Evolutionary conservation across 1,140 invertebrate genomes (phyloP), one percentile per base, ranked within the genome.

Genomic region (Chironomus striatipennis): DNA sequence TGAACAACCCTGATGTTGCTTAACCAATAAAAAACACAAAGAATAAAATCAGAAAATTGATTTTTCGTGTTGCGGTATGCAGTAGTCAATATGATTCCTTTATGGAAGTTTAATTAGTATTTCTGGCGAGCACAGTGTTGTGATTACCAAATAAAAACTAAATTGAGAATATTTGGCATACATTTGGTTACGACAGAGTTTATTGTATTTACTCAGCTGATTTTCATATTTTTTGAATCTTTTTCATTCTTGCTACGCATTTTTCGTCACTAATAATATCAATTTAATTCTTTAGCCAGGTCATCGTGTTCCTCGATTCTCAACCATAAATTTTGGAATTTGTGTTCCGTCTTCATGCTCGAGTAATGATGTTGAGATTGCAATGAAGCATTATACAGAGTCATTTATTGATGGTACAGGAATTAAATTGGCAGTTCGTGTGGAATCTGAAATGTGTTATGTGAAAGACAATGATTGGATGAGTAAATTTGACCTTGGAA

Each of bases 361-460:
- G 5, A 47, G 82, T 5, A 76, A 80, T 1, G 88, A 90, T 73
- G 84, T 90, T 5, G 84, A 89, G 79, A 79, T 79, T n/a, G 84
- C 85, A 6, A 79, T 89, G 42, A 80, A 80, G 43, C 80, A 85
- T 47, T 83, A 82, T 8, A 77, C 86, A 47, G 75, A 78, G 18
- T 83, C 82, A 47, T 82, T 86, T 76, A 82, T 83, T 1, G 77
- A 77, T 0, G 75, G 82, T 6, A 85, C 85, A 2, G 86, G 85
- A 17, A 78, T 88, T 0, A 83, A 82, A 76, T 80, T 88, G 73
- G 82, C 81, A 17, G 84, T 89, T 9, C 82, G 83, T 64, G 85
- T 90, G 0, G 86, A 88, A 73, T 78, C 83, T 15, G 83, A 87
- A 76, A 88, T 89, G 87, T 89, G 88, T 74, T 87, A 89, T 78